Percentiles rank a stretch among this genome's conserved stretches.
phyloP scores from a whole-genome alignment of 2,888 invertebrate species.

The Diaperis boleti region DNA sequence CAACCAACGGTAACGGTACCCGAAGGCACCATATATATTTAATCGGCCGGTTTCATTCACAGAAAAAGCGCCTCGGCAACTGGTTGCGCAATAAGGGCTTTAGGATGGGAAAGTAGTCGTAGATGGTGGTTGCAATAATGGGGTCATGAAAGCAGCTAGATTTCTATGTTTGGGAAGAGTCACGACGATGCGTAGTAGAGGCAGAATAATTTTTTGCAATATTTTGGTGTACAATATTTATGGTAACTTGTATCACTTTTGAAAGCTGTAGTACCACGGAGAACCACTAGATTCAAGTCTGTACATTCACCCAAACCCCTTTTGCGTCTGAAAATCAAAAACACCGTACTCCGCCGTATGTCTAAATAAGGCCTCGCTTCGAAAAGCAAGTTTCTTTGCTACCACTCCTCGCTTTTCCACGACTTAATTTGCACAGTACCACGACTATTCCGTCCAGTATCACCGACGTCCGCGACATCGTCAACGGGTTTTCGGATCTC shows the following conservation, averaged over 20 bases:
- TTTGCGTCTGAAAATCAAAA: neutral
- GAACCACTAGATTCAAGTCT: no score
- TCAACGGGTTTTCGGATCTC: slow-evolving; percentile 38
- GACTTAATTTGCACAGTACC: slow-evolving; percentile 43
- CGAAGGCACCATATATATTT: slow-evolving; percentile 16
- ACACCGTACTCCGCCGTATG: slow-evolving; percentile 39
- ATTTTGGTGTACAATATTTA: no score
- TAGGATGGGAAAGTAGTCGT: slow-evolving; percentile 1
- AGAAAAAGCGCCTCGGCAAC: slow-evolving; percentile 13
- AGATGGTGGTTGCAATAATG: neutral
- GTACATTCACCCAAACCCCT: neutral
- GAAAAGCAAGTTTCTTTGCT: slow-evolving; percentile 36
- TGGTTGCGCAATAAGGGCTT: neutral
- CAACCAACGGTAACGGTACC: slow-evolving; percentile 32
- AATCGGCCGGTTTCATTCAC: slow-evolving; percentile 23
- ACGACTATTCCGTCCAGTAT: slow-evolving; percentile 31
- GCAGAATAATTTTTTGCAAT: no score
- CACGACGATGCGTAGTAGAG: no score
- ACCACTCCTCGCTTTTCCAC: slow-evolving; percentile 46
- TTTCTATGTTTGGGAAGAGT: neutral
- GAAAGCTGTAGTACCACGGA: neutral
- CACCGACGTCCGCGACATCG: slow-evolving; percentile 17
- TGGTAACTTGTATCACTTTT: no score
- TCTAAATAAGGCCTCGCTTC: slow-evolving; percentile 46
- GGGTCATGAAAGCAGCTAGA: no score